phyloP scores from a whole-genome alignment of 2,888 invertebrate species.

The Teinopalpus imperialis region DNA sequence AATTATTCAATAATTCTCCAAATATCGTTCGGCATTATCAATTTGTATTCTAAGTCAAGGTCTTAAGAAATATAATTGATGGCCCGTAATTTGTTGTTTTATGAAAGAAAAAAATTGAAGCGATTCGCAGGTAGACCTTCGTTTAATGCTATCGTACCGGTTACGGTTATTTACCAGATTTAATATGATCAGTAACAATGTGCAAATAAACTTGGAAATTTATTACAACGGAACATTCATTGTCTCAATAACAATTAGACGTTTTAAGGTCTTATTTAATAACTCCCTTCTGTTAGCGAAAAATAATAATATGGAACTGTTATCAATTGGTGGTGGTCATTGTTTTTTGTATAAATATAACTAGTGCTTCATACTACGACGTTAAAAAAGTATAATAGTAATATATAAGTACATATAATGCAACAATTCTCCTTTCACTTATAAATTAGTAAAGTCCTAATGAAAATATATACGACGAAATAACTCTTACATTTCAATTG shows the following conservation, averaged over 20 bases:
- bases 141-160: constrained; percentile 57
- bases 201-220: constrained; percentile 13
- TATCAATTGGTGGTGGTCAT: too few relatives aligned
- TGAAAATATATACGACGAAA: too few relatives aligned
- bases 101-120: too few relatives aligned
- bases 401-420: too few relatives aligned
- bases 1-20: constrained; percentile 52
- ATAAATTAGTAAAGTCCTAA: too few relatives aligned
- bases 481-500: too few relatives aligned
- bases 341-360: too few relatives aligned
- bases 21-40: constrained; percentile 12
- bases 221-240: constrained; percentile 1
- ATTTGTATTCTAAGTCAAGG: background rate
- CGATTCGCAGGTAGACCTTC: constrained; percentile 40
- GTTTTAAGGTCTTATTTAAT: constrained; percentile 19
- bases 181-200: constrained; percentile 1
- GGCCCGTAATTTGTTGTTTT: too few relatives aligned
- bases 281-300: background rate
- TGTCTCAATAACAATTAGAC: constrained; percentile 8
- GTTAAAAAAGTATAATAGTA: too few relatives aligned
- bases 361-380: too few relatives aligned
- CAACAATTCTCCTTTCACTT: too few relatives aligned
- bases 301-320: too few relatives aligned
- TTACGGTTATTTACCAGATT: constrained; percentile 49
- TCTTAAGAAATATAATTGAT: constrained; percentile 27